Evolutionary conservation across 2,888 invertebrate genomes (phyloP).

Genomic region (Pandemis corylana): DNA sequence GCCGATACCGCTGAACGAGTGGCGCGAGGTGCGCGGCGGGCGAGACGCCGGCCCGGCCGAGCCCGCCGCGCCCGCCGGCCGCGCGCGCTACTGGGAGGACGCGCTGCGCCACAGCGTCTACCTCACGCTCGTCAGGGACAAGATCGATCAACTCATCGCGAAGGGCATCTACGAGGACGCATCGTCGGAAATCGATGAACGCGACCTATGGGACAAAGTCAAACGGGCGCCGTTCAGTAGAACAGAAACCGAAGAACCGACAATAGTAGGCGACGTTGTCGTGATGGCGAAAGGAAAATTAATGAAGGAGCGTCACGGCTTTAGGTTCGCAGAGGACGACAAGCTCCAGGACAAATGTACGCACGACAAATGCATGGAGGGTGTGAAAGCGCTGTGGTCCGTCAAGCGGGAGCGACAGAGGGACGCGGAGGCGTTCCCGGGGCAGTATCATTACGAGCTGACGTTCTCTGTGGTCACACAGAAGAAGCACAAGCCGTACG

Average conservation of each 20-base stretch:
- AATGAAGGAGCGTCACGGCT: conserved; percentile 80
- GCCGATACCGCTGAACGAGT: conserved; percentile 73
- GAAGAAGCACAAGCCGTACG: conserved; percentile 73
- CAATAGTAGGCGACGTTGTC: conserved; percentile 87
- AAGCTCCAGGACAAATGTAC: conserved; percentile 63
- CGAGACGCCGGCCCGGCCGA: conserved; percentile 63
- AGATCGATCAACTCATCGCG: conserved; percentile 80
- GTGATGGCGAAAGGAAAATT: conserved; percentile 87
- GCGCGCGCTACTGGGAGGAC: conserved; percentile 87
- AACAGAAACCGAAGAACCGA: conserved; percentile 69
- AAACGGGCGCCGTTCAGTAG: conserved; percentile 77
- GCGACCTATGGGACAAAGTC: conserved; percentile 79
- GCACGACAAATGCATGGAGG: conserved; percentile 79
- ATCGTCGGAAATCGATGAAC: conserved; percentile 71
- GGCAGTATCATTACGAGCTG: conserved; percentile 86
- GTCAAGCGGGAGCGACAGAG: conserved; percentile 88
- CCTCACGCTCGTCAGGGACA: conserved; percentile 86
- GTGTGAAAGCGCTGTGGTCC: conserved; percentile 87
- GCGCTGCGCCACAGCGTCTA: conserved; percentile 88
- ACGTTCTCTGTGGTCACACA: conserved; percentile 87
- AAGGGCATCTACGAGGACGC: conserved; percentile 63
- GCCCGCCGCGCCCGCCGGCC: conserved; percentile 58
- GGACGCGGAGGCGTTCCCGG: conserved; percentile 74
- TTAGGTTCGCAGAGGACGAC: conserved; percentile 83
- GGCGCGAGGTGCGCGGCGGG: conserved; percentile 60